A percentile compares a stretch with the other conserved stretches of the same genome.
These are phyloP conservation scores for Polyommatus iphigenia DNA, from an alignment of 2,888 invertebrate species.

Conservation along the genomic window DNA sequence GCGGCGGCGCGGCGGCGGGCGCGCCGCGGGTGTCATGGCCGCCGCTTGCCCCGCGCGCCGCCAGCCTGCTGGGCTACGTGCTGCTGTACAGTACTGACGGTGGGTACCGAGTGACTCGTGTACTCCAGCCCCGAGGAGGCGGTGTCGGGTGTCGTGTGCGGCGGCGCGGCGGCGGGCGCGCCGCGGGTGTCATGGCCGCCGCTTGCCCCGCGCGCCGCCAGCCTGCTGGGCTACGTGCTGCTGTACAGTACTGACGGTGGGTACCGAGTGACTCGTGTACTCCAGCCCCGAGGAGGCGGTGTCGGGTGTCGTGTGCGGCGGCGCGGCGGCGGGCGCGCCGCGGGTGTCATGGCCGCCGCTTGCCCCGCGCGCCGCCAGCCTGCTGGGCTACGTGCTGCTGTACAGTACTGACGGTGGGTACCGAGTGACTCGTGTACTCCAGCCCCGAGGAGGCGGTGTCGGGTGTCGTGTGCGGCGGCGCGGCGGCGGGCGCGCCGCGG, in stretches of 20 bases:
- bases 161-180: conserved; percentile 87
- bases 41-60: conserved; percentile 85
- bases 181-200: conserved; percentile 88
- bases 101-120: neutral
- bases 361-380: conserved; percentile 82
- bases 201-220: conserved; percentile 84
- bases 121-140: neutral
- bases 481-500: conserved; percentile 88
- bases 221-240: conserved; percentile 89
- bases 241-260: conserved; percentile 81
- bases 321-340: conserved; percentile 87
- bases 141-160: conserved; percentile 68
- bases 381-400: conserved; percentile 90
- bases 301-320: conserved; percentile 76
- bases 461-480: conserved; percentile 80
- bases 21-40: conserved; percentile 88
- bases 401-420: conserved; percentile 77
- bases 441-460: neutral
- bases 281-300: neutral
- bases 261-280: neutral
- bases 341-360: conserved; percentile 88
- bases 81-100: conserved; percentile 83
- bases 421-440: neutral
- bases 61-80: conserved; percentile 87
- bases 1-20: conserved; percentile 87